Evolutionary conservation across 2,888 invertebrate genomes (phyloP).

Genomic region (Coenonympha glycerion): DNA sequence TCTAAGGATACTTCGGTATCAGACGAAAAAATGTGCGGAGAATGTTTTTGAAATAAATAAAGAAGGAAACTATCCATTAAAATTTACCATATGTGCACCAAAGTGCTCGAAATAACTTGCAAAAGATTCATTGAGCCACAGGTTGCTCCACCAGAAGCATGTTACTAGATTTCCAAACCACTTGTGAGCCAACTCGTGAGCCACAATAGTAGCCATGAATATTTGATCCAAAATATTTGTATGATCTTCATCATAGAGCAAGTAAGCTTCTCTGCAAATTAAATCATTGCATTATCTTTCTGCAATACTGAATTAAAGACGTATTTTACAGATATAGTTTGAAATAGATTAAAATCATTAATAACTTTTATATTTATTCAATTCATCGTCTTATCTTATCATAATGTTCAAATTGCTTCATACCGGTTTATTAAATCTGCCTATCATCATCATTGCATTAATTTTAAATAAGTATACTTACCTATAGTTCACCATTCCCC

Average conservation of each 20-base stretch:
- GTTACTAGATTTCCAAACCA: slow-evolving; percentile 90
- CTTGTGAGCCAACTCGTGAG: slow-evolving; percentile 88
- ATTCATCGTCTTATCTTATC: background rate
- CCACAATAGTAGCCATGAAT: slow-evolving; percentile 75
- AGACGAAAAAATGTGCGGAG: too few species aligned
- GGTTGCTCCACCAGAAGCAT: slow-evolving; percentile 84
- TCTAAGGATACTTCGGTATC: too few species aligned
- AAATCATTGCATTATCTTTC: background rate
- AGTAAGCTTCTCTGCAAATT: slow-evolving; percentile 60
- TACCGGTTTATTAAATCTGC: background rate
- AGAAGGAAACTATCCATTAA: too few species aligned
- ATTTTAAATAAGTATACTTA: slow-evolving; percentile 38
- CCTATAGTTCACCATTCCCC: slow-evolving; percentile 89
- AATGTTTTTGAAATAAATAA: too few species aligned
- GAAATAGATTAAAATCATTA: background rate
- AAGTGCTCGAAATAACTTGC: slow-evolving; percentile 84
- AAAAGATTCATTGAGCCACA: slow-evolving; percentile 83
- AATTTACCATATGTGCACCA: slow-evolving; percentile 69
- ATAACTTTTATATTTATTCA: too few species aligned
- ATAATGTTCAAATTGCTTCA: background rate
- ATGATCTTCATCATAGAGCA: slow-evolving; percentile 60
- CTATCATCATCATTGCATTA: background rate
- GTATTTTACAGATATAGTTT: too few species aligned
- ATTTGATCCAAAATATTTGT: slow-evolving; percentile 66
- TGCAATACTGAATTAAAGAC: too few species aligned